A percentile compares a stretch with the other conserved stretches of the same genome.
phyloP scores from a whole-genome alignment of 1,140 invertebrate species.

The Pantala flavescens region DNA sequence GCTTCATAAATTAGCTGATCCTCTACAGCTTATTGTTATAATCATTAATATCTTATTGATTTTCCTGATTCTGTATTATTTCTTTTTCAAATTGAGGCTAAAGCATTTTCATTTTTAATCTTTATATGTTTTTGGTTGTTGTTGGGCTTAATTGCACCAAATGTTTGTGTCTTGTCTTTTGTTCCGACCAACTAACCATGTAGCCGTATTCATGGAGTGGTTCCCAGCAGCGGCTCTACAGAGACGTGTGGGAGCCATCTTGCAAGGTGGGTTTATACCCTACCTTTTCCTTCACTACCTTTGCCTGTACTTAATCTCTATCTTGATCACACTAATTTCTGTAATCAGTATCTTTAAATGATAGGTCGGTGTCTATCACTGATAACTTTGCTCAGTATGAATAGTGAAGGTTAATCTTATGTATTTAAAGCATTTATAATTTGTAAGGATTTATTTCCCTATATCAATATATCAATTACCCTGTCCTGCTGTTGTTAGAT shows the following conservation, averaged over 20 bases:
- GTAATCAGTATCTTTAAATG: too few species aligned
- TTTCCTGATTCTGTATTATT: background rate
- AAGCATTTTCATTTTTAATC: conserved; percentile 11
- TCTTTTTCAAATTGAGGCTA: background rate
- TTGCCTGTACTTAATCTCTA: background rate
- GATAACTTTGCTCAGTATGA: too few species aligned
- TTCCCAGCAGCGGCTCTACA: conserved; percentile 61
- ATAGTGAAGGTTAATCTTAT: too few species aligned
- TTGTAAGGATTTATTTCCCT: too few species aligned
- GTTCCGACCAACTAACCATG: conserved; percentile 27
- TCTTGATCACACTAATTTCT: background rate
- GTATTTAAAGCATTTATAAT: too few species aligned
- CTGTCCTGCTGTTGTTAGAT: too few species aligned
- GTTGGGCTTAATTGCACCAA: conserved; percentile 13
- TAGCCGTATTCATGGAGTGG: conserved; percentile 70
- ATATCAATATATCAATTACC: too few species aligned
- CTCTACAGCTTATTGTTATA: background rate
- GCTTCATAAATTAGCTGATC: too few species aligned
- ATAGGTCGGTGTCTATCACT: too few species aligned
- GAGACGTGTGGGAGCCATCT: conserved; percentile 50
- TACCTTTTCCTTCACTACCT: background rate
- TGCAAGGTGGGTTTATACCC: conserved; percentile 38
- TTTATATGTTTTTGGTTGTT: background rate
- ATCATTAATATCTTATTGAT: background rate
- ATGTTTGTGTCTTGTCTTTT: conserved; percentile 5